Evolutionary conservation across 2,888 invertebrate species (phyloP).

Genomic region (Meandrusa payeni): DNA sequence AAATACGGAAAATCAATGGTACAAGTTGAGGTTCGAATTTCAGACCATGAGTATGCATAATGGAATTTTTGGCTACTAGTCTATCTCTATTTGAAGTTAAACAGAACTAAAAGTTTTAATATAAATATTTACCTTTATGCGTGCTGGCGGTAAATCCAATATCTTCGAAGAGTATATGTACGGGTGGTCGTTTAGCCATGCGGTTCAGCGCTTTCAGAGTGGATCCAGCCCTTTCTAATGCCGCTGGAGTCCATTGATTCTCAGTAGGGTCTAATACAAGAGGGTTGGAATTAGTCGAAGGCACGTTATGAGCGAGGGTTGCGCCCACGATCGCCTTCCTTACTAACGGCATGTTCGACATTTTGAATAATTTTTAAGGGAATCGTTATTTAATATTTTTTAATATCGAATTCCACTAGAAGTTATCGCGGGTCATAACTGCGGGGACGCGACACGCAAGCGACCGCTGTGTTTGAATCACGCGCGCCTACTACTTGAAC

Average conservation of each 20-base stretch:
- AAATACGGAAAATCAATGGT: too few species aligned
- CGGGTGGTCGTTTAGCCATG: constrained; percentile 80
- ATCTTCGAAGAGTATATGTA: constrained; percentile 82
- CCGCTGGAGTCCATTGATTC: constrained; percentile 71
- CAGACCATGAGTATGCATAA: too few species aligned
- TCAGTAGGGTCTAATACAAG: constrained; percentile 26
- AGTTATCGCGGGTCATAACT: constrained; percentile 30
- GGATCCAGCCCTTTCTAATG: constrained; percentile 70
- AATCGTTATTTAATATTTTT: constrained; percentile 22
- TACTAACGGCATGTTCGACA: constrained; percentile 64
- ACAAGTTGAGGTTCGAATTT: too few species aligned
- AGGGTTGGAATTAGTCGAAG: constrained; percentile 29
- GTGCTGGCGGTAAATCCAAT: constrained; percentile 75
- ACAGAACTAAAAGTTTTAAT: too few species aligned
- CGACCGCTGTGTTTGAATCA: constrained; percentile 33
- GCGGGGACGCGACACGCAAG: constrained; percentile 37
- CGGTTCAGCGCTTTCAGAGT: constrained; percentile 76
- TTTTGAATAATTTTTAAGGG: constrained; percentile 35
- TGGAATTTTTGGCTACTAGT: too few species aligned
- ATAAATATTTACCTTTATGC: constrained; percentile 58
- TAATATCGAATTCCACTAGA: constrained; percentile 16
- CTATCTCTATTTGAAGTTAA: too few species aligned
- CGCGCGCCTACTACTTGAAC: constrained; percentile 36
- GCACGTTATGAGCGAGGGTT: constrained; percentile 47
- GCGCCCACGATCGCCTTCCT: constrained; percentile 67